Conservation (phyloP, 2,888 invertebrate genomes). For the Alloplasta piceator region DNA sequence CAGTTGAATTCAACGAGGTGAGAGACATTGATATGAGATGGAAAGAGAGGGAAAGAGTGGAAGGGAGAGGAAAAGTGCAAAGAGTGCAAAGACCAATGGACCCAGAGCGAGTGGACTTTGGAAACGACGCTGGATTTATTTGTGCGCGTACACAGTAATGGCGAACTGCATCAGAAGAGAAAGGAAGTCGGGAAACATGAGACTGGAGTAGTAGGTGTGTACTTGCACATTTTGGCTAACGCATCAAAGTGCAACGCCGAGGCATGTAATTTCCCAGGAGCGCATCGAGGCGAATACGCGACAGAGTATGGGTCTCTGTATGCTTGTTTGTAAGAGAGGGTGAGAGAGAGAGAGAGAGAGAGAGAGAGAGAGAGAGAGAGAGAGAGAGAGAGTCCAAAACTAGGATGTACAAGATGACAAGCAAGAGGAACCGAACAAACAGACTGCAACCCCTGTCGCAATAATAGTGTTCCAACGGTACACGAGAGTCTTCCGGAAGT, state of each 20-base stretch:
- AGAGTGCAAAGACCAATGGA: slow-evolving; percentile 23
- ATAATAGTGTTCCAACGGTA: slow-evolving; percentile 28
- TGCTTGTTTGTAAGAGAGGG: too few relatives aligned
- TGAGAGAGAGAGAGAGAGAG: too few relatives aligned
- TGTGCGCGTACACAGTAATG: slow-evolving; percentile 7
- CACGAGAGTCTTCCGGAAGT: too few relatives aligned
- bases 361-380: too few relatives aligned
- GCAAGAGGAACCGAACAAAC: slow-evolving; percentile 33
- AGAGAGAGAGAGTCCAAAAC: slow-evolving; percentile 26
- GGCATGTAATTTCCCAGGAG: slow-evolving; percentile 65
- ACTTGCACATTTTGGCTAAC: slow-evolving; percentile 12
- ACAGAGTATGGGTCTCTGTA: too few relatives aligned
- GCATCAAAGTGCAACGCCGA: slow-evolving; percentile 45
- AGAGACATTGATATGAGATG: not conserved
- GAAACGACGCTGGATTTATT: slow-evolving; percentile 23
- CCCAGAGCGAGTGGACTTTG: slow-evolving; percentile 24
- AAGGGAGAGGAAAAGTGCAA: not conserved
- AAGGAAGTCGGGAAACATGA: slow-evolving; percentile 45
- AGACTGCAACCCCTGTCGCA: slow-evolving; percentile 29
- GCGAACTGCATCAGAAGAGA: slow-evolving; percentile 5
- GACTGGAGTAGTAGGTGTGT: slow-evolving; percentile 23
- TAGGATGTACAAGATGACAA: slow-evolving; percentile 6
- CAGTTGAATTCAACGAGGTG: not conserved
- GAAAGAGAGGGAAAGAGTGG: not conserved
- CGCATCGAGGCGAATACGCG: slow-evolving; percentile 54